Percentiles rank a stretch among this genome's conserved stretches.
Evolutionary conservation across 2,797 vertebrate genomes (phyloP).

Genomic region (Scyliorhinus canicula): DNA sequence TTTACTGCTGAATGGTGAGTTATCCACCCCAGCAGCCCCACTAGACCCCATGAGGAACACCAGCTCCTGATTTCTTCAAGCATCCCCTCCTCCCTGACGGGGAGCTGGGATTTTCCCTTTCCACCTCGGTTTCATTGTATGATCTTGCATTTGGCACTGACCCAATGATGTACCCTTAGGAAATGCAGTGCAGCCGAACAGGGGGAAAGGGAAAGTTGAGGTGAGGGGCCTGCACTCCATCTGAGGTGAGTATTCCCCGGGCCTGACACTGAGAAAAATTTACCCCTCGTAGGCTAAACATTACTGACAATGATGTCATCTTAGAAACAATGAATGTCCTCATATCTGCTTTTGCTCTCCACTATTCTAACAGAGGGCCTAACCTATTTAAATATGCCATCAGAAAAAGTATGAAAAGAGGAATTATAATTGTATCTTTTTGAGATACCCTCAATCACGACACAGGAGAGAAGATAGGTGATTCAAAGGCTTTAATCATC

Average conservation of each 20-base stretch:
- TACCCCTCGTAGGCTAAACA: neutral
- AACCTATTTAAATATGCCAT: neutral
- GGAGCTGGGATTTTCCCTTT: neutral
- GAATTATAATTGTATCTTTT: neutral
- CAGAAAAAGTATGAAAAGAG: neutral
- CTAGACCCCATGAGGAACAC: neutral
- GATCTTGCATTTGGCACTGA: neutral
- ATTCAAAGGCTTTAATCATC: too few relatives aligned
- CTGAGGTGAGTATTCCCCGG: too few relatives aligned
- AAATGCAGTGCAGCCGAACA: neutral
- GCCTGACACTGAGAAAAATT: neutral
- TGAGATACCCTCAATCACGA: too few relatives aligned
- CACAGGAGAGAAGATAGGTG: too few relatives aligned
- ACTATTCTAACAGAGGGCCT: neutral
- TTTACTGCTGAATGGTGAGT: neutral
- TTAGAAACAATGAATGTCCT: neutral
- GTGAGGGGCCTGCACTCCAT: neutral
- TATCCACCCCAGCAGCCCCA: neutral
- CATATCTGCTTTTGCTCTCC: neutral
- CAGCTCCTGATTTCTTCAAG: neutral
- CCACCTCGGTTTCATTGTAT: neutral
- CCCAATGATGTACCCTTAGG: neutral
- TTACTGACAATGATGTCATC: neutral
- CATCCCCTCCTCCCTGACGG: neutral
- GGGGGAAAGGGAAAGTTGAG: neutral